Percentiles rank a stretch among this genome's conserved stretches.
Conservation (phyloP, 2,888 invertebrate species). For the Phragmatobia fuliginosa region DNA sequence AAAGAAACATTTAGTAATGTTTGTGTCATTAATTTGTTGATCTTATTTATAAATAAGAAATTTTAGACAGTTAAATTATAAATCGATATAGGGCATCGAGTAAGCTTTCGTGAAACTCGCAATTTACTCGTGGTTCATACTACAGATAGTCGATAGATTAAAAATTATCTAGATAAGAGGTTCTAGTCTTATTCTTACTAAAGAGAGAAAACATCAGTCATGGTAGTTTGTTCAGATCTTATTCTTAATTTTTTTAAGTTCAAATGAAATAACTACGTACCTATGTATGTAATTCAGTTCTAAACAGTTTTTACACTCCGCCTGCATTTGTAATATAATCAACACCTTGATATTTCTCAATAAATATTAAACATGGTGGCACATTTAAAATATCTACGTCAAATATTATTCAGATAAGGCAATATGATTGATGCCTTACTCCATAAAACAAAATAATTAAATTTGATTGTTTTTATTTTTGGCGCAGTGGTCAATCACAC, state of each 20-base stretch:
- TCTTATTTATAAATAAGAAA: background rate
- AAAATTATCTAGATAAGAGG: constrained; percentile 13
- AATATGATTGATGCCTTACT: too few species aligned
- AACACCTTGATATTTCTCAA: background rate
- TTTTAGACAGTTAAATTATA: background rate
- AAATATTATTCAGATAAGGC: too few species aligned
- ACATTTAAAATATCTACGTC: background rate
- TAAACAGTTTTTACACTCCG: too few species aligned
- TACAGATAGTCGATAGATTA: constrained; percentile 23
- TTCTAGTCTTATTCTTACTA: constrained; percentile 17
- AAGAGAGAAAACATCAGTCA: constrained; percentile 45
- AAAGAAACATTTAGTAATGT: background rate
- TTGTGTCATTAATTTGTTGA: background rate
- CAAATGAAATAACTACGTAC: constrained; percentile 37
- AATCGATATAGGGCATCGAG: background rate
- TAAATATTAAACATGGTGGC: background rate
- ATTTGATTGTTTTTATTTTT: too few species aligned
- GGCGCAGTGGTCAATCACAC: too few species aligned
- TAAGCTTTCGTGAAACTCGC: background rate
- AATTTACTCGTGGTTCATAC: background rate
- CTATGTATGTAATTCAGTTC: constrained; percentile 26
- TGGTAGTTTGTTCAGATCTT: constrained; percentile 47
- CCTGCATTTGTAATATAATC: background rate
- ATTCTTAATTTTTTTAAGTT: constrained; percentile 13
- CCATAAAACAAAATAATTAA: too few species aligned